Evolutionary conservation across 1,140 invertebrate species (phyloP), one percentile per base, ranked within the genome.

Genomic region (Battus philenor): DNA sequence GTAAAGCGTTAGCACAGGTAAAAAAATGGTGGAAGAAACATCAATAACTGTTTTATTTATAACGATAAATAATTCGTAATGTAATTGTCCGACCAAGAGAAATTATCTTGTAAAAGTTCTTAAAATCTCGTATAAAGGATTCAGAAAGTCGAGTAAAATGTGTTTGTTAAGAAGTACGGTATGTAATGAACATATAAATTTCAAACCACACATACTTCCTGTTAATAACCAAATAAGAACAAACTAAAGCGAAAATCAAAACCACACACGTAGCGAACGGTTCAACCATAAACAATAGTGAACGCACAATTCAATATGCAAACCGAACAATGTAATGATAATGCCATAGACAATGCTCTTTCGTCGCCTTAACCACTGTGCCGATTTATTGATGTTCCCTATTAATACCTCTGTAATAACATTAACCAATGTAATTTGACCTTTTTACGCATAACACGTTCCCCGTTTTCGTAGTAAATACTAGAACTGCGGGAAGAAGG

Each of bases 221-320:
- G 1, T 7, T 15, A 13, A 31, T 15, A 31, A 18, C 15, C 16
- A 3, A 18, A 18, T 18, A 33, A 17, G n/a, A 17, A 33, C 16
- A 33, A 33, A 18, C 15, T 33, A 9, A 4, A 18, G n/a, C 18
- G 7, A 29, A 29, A 13, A 47, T 20, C 36, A 36, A 51, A 60
- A 59, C 72, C 73, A 69, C 77, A 81, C 77, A 78, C 74, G 65
- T 78, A 51, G 74, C 54, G 41, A 53, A 60, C 51, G 48, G 44
- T 47, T 44, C 34, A 47, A 26, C 60, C 56, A 73, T 71, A 76
- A 75, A 83, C 72, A 80, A 80, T 80, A 66, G 67, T 53, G 44
- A 64, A 72, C 68, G 71, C 74, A 75, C 73, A 83, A 78, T 78
- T 78, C 74, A 82, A 82, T 78, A 82, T 79, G 69, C 73, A 66